phyloP scores from a whole-genome alignment of 2,888 invertebrate species.

The Heteropelma amictum region DNA sequence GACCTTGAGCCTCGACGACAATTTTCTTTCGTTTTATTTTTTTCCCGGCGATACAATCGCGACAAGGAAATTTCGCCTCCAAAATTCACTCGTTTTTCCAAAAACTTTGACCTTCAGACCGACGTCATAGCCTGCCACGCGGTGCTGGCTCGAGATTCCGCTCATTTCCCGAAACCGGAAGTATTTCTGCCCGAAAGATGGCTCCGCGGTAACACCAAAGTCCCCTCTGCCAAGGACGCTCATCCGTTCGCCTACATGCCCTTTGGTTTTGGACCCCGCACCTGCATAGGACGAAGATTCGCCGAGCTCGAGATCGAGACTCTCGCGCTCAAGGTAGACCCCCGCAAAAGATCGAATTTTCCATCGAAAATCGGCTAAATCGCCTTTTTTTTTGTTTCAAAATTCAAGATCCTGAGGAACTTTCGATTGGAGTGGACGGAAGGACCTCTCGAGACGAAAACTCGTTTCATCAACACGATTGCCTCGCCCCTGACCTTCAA shows the following conservation, averaged over 20 bases:
- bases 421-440: constrained; percentile 85
- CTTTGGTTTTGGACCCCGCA: constrained; percentile 85
- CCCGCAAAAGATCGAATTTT: no score
- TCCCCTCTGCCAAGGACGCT: constrained; percentile 76
- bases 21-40: no score
- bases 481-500: constrained; percentile 86
- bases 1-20: no score
- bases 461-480: constrained; percentile 87
- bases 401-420: constrained; percentile 83
- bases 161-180: constrained; percentile 81
- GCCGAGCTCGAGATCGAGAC: constrained; percentile 85
- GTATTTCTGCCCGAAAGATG: constrained; percentile 85
- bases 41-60: no score
- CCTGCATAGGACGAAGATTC: constrained; percentile 85
- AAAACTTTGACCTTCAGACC: no score
- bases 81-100: no score
- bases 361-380: no score
- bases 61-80: no score
- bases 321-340: constrained; percentile 77
- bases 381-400: background rate
- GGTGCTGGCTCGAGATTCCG: constrained; percentile 67
- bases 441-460: constrained; percentile 84
- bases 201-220: constrained; percentile 80
- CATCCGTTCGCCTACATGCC: constrained; percentile 83
- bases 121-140: constrained; percentile 67